A percentile compares a stretch with the other conserved stretches of the same genome.
phyloP scores from a whole-genome alignment of 2,797 vertebrate species.

The Alectoris magna region DNA sequence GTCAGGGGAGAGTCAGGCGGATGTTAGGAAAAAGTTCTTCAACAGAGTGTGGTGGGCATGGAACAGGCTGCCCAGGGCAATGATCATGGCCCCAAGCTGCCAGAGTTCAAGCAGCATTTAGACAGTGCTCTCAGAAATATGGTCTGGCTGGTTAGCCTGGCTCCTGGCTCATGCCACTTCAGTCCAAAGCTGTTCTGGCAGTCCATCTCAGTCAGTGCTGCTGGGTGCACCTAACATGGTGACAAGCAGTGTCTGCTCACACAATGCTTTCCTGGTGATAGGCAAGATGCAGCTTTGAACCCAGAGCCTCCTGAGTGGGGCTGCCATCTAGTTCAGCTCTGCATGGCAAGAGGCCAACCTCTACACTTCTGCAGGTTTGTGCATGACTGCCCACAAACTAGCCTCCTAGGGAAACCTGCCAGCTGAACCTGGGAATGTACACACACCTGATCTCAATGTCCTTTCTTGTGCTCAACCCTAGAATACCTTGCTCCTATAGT shows the following conservation, averaged over 20 bases:
- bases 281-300: accelerated
- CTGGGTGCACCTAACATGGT: accelerated
- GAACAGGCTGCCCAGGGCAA: no score
- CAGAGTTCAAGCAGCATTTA: no score
- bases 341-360: neutral
- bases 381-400: neutral
- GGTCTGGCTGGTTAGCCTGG: neutral
- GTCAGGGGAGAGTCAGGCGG: no score
- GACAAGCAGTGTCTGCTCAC: accelerated
- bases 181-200: neutral
- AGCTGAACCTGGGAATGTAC: accelerated
- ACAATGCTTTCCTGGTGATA: accelerated
- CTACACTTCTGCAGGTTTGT: neutral
- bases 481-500: neutral
- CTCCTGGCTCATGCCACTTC: neutral
- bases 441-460: neutral
- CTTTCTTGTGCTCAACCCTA: accelerated
- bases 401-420: accelerated
- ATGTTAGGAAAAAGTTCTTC: no score
- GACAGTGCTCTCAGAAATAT: no score
- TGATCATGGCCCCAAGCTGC: no score
- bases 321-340: neutral
- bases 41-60: no score
- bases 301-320: accelerated
- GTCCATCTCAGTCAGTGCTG: neutral